These are phyloP conservation scores for Bungarus multicinctus DNA, from an alignment of 2,113 vertebrate genomes.

Conservation along the genomic window DNA sequence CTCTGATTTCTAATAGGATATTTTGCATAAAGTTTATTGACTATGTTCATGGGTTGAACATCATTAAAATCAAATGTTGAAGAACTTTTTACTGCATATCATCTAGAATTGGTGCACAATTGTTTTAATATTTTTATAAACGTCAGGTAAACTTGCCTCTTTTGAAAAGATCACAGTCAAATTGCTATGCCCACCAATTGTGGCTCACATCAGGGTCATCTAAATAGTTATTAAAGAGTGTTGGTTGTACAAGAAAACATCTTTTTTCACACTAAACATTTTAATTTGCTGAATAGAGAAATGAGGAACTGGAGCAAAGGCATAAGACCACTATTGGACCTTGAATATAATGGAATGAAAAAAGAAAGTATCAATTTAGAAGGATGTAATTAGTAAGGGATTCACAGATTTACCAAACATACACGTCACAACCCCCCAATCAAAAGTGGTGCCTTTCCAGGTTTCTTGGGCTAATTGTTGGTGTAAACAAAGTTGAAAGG, in stretches of 20 bases:
- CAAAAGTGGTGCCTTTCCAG: background rate
- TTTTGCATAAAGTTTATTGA: background rate
- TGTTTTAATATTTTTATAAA: background rate
- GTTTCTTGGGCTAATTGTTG: background rate
- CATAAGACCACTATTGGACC: background rate
- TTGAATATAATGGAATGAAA: background rate
- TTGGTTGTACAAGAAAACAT: background rate
- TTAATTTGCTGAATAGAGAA: background rate
- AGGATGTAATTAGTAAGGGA: background rate
- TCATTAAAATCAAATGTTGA: background rate
- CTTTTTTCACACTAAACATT: background rate
- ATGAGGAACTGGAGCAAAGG: background rate
- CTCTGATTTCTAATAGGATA: background rate
- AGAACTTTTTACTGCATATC: background rate
- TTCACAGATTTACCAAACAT: rapidly evolving
- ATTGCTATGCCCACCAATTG: background rate
- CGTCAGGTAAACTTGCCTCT: background rate
- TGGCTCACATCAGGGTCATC: background rate
- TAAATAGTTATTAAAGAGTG: background rate
- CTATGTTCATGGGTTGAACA: background rate
- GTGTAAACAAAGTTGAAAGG: background rate
- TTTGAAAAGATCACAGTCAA: background rate
- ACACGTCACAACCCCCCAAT: background rate
- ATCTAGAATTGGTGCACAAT: background rate
- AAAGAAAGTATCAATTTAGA: background rate